Evolutionary conservation across 1,140 invertebrate species (phyloP), one percentile per base, ranked within the genome.

Genomic region (Procambarus virginalis): DNA sequence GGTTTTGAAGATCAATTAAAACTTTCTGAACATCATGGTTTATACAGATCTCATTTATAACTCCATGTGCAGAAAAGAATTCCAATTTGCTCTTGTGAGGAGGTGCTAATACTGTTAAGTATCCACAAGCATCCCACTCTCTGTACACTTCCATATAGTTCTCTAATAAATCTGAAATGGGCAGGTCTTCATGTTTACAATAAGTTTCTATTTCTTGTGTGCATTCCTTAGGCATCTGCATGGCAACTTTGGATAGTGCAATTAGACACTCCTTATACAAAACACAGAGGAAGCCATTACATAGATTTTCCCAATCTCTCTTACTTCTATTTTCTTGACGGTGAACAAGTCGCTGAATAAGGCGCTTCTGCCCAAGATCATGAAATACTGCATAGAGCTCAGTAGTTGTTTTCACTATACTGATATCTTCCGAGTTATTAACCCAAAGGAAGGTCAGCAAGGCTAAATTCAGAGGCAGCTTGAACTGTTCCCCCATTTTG

Each of bases 1-100:
- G n/a, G 8, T 34, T 34, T 73, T 73, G 3, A n/a, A 73, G 22
- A 4, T 10, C 34, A 9, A 9, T 34, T 73, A 73, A 73, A 34
- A 73, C 20, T 20, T 73, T 10, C 34, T 73, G 2, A 73, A 73
- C 22, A 73, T 73, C 10, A 34, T 73, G 68, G 22, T 22, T 34
- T 4, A 34, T 6, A 73, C 68, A 73, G 6, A 73, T 34, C 8
- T 73, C n/a, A 73, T 73, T 73, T 9, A 73, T 73, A 8, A 73
- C 8, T 22, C n/a, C 68, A 73, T 34, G 68, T 73, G 68, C 68
- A 34, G 68, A 73, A 5, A 73, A 73, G 68, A 73, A 73, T 34
- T 73, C 68, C n/a, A 73, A 34, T 22, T 73, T 73, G 10, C n/a
- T 73, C 68, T 73, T 73, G 68, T 73, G 68, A 3, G 68, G 68